Conservation (phyloP, 2,113 vertebrate genomes). For the Columba livia region DNA sequence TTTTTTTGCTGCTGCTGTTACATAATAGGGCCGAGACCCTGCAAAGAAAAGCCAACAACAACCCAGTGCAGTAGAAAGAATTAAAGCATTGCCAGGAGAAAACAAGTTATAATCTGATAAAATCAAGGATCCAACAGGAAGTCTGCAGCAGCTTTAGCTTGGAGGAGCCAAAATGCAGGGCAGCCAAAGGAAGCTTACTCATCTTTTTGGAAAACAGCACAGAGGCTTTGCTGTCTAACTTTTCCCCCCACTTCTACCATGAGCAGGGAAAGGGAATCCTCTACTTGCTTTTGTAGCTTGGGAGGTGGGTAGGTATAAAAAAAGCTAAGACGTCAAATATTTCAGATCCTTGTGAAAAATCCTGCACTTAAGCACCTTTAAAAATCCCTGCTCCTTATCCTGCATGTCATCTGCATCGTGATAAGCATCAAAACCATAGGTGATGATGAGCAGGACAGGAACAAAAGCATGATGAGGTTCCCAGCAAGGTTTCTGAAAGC, state of each 20-base stretch:
- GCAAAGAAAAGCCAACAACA: slow-evolving; percentile 39
- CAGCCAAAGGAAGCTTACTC: slow-evolving; percentile 65
- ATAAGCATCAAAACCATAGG: neutral
- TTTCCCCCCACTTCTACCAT: neutral
- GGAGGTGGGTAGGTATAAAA: neutral
- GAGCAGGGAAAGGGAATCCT: slow-evolving; percentile 45
- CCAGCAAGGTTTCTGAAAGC: slow-evolving; percentile 27
- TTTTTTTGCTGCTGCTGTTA: slow-evolving; percentile 15
- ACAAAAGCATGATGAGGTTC: slow-evolving; percentile 20
- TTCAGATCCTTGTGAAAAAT: neutral
- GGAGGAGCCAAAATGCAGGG: slow-evolving; percentile 52
- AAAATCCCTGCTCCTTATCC: slow-evolving; percentile 19
- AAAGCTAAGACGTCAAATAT: neutral
- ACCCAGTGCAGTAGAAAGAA: slow-evolving; percentile 18
- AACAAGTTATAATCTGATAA: slow-evolving; percentile 59
- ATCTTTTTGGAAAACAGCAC: slow-evolving; percentile 52
- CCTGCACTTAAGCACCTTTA: neutral
- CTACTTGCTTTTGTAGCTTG: neutral
- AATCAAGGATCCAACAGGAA: slow-evolving; percentile 61
- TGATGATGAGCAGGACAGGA: slow-evolving; percentile 43
- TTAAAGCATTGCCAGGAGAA: slow-evolving; percentile 56
- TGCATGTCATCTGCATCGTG: slow-evolving; percentile 2
- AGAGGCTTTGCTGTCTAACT: slow-evolving; percentile 42
- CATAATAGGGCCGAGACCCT: slow-evolving; percentile 54
- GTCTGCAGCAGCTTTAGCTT: slow-evolving; percentile 50